Evolutionary conservation across 2,888 invertebrate species (phyloP), one percentile per base, ranked within the genome.

Genomic region (Protula sp.): DNA sequence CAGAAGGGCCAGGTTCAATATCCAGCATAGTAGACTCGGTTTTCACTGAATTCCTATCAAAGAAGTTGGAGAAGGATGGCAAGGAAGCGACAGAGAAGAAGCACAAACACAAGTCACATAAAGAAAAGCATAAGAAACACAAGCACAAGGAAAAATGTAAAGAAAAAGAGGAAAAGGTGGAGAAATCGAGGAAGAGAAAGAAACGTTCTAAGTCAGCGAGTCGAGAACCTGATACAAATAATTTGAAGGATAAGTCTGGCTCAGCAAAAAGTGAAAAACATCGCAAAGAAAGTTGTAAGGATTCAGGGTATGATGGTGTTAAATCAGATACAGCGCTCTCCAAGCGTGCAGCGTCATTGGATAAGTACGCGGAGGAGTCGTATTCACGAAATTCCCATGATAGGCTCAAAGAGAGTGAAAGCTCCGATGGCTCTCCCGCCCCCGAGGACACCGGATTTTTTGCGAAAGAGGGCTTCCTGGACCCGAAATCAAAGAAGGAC

Each of bases 41-140:
- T 19, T 57, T 62, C 47, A 60, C 58, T 38, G 57, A 54, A 28
- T 62, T 62, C 47, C 52, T 62, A 3, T 50, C 48, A 0, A 57
- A 60, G 47, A 62, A 62, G 45, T 50, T 62, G 57, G 59, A 61
- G n/a, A 48, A 31, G 24, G 55, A 60, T 38, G 54, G 45, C 31
- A 54, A 31, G 26, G 45, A 47, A 38, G 30, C 29, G 27, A 56
- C 27, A 9, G 48, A 47, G 19, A n/a, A 28, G 1, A 27, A n/a
- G 3, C 27, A 56, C 19, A 22, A 28, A n/a, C 48, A 47, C 19
- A 56, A 56, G 29, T 28, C 27, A n/a, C 14, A n/a, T 22, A 56
- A 56, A 48, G 38, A 56, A 28, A 56, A 56, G 47, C 57, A 54
- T 28, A 57, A 54, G 28, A 61, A 55, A 52, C 51, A 59, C n/a